Conservation (phyloP, 2,888 invertebrate species). For the Sinodicranocentrus sp. region DNA sequence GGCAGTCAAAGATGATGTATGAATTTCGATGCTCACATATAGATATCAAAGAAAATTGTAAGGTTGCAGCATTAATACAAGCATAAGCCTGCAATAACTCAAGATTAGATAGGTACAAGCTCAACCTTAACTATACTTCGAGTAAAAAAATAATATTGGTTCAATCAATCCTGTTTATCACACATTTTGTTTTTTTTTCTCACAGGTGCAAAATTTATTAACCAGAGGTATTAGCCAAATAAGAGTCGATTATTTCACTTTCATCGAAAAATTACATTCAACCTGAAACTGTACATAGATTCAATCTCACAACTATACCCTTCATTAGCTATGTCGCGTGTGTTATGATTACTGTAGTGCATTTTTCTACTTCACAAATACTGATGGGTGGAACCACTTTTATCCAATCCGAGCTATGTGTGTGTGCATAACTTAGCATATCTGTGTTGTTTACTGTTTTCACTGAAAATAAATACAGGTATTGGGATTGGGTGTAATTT, state of each 20-base stretch:
- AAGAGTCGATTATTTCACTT: constrained; percentile 39
- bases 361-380: constrained; percentile 25
- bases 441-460: background rate
- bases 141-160: constrained; percentile 28
- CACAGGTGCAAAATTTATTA: constrained; percentile 28
- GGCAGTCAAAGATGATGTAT: constrained; percentile 22
- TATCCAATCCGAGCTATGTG: too few relatives aligned
- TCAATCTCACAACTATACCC: background rate
- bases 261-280: constrained; percentile 21
- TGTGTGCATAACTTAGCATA: background rate
- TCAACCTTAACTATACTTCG: too few relatives aligned
- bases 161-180: constrained; percentile 22
- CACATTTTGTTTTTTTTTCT: background rate
- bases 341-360: constrained; percentile 2
- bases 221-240: constrained; percentile 23
- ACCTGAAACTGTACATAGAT: background rate
- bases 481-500: background rate
- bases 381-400: constrained; percentile 11
- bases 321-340: constrained; percentile 1
- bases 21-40: constrained; percentile 1
- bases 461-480: background rate
- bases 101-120: constrained; percentile 13
- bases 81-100: constrained; percentile 8
- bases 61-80: background rate
- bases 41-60: background rate